Conservation (phyloP, 1,140 invertebrate species). For the Battus philenor region DNA sequence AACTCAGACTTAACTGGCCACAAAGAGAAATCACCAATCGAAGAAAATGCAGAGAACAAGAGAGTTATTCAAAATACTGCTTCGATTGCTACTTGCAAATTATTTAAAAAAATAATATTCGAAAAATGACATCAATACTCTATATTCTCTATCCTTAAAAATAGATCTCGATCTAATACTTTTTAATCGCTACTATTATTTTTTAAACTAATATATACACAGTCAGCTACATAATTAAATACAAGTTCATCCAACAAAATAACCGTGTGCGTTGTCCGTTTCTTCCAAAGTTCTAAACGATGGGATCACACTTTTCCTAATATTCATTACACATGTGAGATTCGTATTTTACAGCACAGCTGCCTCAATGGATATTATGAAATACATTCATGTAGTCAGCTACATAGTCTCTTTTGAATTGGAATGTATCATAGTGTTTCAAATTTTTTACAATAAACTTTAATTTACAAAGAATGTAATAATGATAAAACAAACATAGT, state of each 20-base stretch:
- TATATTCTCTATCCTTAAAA: constrained; percentile 55
- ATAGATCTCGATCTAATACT: constrained; percentile 60
- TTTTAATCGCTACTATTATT: constrained; percentile 37
- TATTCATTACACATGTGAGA: constrained; percentile 21
- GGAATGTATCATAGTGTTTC: constrained; percentile 4
- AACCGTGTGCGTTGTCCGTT: constrained; percentile 29
- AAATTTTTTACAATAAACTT: neutral
- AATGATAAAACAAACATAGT: too few relatives aligned
- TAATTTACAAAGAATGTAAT: neutral
- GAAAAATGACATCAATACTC: constrained; percentile 49
- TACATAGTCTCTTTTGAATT: neutral
- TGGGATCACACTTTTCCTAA: constrained; percentile 26
- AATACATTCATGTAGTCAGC: neutral
- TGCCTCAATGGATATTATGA: neutral
- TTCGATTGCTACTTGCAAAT: constrained; percentile 66
- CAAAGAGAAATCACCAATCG: constrained; percentile 21
- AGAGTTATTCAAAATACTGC: constrained; percentile 46
- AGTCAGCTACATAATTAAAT: constrained; percentile 44
- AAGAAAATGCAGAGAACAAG: constrained; percentile 23
- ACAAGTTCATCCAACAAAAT: constrained; percentile 29
- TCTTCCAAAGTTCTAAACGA: constrained; percentile 21
- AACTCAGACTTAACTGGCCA: constrained; percentile 35
- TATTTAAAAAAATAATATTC: constrained; percentile 53
- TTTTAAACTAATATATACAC: constrained; percentile 51
- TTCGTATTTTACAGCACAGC: constrained; percentile 19